phyloP scores from a whole-genome alignment of 2,888 invertebrate genomes.

The Achlya flavicornis region DNA sequence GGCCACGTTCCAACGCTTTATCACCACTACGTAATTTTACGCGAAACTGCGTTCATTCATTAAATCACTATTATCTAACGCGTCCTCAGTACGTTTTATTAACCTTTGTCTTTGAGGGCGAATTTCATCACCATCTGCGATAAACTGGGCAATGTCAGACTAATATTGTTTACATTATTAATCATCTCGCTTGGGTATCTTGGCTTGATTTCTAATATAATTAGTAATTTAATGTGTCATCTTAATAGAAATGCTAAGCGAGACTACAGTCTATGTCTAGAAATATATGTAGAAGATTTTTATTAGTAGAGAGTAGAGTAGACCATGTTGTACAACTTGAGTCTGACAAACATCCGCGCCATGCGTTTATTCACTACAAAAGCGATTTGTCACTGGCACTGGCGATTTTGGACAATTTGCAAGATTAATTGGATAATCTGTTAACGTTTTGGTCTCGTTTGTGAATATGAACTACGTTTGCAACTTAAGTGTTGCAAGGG shows the following conservation, averaged over 20 bases:
- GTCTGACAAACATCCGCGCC: background rate
- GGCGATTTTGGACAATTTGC: slow-evolving; percentile 54
- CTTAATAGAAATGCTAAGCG: background rate
- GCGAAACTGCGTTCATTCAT: slow-evolving; percentile 41
- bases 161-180: background rate
- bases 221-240: background rate
- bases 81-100: slow-evolving; percentile 8
- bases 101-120: slow-evolving; percentile 10
- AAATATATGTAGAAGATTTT: too few relatives aligned
- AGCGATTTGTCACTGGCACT: slow-evolving; percentile 46
- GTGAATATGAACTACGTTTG: background rate
- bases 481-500: background rate
- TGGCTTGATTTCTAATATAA: background rate
- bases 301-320: too few relatives aligned
- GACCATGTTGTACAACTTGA: too few relatives aligned
- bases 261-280: background rate
- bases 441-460: background rate
- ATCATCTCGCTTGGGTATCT: background rate
- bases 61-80: slow-evolving; percentile 17
- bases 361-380: slow-evolving; percentile 50
- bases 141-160: slow-evolving; percentile 1
- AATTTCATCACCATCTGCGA: slow-evolving; percentile 10
- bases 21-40: slow-evolving; percentile 30
- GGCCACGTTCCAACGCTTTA: slow-evolving; percentile 42
- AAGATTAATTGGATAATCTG: slow-evolving; percentile 57